Evolutionary conservation across 2,888 invertebrate genomes (phyloP).

Genomic region (Drosophila lacicola): DNA sequence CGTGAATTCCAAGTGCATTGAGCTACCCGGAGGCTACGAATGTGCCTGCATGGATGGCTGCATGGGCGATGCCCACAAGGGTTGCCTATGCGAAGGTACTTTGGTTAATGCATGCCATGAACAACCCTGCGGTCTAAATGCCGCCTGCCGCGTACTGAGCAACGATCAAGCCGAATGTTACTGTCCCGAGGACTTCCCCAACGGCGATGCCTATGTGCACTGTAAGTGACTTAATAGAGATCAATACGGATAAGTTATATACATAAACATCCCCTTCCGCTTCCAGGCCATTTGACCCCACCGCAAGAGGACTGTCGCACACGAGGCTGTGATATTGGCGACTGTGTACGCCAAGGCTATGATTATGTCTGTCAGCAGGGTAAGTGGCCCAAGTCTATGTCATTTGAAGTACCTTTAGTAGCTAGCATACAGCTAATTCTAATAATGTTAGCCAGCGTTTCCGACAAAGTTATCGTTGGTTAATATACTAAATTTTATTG

Average conservation of each 20-base stretch:
- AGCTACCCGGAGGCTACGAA: slow-evolving; percentile 91
- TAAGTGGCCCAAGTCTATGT: slow-evolving; percentile 76
- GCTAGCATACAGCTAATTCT: slow-evolving; percentile 60
- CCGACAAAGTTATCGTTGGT: slow-evolving; percentile 55
- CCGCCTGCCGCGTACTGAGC: slow-evolving; percentile 90
- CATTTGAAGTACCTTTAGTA: slow-evolving; percentile 37
- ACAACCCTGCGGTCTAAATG: slow-evolving; percentile 92
- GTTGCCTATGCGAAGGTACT: slow-evolving; percentile 91
- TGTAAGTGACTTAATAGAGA: slow-evolving; percentile 88
- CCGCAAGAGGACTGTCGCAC: slow-evolving; percentile 91
- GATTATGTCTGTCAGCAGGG: slow-evolving; percentile 88
- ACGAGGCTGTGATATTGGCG: slow-evolving; percentile 92
- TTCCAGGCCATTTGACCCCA: slow-evolving; percentile 79
- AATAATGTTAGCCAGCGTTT: slow-evolving; percentile 67
- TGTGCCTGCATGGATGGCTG: slow-evolving; percentile 93
- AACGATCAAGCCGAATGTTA: slow-evolving; percentile 91
- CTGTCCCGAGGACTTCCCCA: slow-evolving; percentile 92
- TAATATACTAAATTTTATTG: slow-evolving; percentile 37
- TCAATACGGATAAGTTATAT: background rate
- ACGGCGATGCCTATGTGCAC: slow-evolving; percentile 93
- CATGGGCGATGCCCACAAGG: slow-evolving; percentile 92
- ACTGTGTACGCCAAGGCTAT: slow-evolving; percentile 93
- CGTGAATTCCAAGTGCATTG: slow-evolving; percentile 92
- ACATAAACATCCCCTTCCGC: background rate
- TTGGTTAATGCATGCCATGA: slow-evolving; percentile 91